Conservation (phyloP, 2,888 invertebrate genomes). For the Clusia tigrina region DNA sequence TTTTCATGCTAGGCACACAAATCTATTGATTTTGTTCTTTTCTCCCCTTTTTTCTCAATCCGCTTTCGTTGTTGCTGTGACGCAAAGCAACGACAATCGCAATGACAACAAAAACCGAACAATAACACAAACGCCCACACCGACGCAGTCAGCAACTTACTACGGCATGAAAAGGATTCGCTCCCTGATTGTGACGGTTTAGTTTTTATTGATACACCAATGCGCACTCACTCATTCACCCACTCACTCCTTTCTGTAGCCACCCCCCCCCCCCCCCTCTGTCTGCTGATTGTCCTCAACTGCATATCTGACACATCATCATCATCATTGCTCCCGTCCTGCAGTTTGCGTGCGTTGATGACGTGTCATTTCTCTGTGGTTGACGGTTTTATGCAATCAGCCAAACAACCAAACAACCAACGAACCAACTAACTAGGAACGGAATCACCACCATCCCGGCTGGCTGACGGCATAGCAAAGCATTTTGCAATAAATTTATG, state of each 20-base stretch:
- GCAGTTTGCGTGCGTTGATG: not conserved
- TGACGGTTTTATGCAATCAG: too few relatives aligned
- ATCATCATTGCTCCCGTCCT: too few relatives aligned
- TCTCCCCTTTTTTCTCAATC: too few relatives aligned
- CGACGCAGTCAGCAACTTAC: not conserved
- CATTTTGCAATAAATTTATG: slow-evolving; percentile 6
- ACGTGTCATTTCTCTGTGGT: not conserved
- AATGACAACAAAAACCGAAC: slow-evolving; percentile 5
- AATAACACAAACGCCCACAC: slow-evolving; percentile 6
- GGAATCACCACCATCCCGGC: not conserved
- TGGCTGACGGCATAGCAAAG: not conserved
- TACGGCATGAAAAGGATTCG: not conserved
- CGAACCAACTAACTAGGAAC: too few relatives aligned
- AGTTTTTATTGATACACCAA: slow-evolving; percentile 4
- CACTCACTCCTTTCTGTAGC: too few relatives aligned
- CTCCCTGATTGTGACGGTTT: not conserved
- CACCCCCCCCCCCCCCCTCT: not conserved
- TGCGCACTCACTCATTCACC: not conserved
- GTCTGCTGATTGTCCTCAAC: not conserved
- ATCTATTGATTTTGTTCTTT: slow-evolving; percentile 6
- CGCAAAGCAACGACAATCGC: slow-evolving; percentile 18
- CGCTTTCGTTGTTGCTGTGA: too few relatives aligned
- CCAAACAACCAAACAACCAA: too few relatives aligned
- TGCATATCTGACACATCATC: too few relatives aligned
- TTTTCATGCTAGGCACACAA: not conserved